Evolutionary conservation across 2,113 vertebrate genomes (phyloP).

Genomic region (Etheostoma spectabile): DNA sequence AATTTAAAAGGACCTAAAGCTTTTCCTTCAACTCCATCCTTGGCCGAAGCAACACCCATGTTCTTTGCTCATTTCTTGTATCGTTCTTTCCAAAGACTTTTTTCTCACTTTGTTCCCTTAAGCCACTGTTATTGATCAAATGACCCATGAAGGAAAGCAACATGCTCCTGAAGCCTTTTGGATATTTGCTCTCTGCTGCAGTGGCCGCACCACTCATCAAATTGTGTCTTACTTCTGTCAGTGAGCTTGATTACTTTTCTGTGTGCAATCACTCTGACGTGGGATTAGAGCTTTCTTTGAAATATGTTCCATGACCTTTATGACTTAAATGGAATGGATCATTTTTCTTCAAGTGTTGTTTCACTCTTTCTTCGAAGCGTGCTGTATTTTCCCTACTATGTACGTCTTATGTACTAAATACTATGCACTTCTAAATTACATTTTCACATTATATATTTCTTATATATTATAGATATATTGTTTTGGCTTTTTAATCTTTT

Average conservation of each 20-base stretch:
- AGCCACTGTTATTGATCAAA: conserved; percentile 48
- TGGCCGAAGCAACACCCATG: neutral
- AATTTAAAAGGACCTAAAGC: neutral
- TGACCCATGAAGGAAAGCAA: conserved; percentile 33
- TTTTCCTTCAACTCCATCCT: neutral
- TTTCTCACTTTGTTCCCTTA: neutral
- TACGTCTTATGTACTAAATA: too few species aligned
- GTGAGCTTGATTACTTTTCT: conserved; percentile 59
- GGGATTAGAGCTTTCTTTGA: conserved; percentile 35
- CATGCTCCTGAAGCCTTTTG: conserved; percentile 44
- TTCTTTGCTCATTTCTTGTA: conserved; percentile 7
- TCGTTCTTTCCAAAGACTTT: conserved; percentile 14
- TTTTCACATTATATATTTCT: neutral
- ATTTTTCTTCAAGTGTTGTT: conserved; percentile 15
- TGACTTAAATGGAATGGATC: conserved; percentile 39
- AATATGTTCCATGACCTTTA: conserved; percentile 58
- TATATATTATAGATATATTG: neutral
- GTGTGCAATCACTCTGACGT: conserved; percentile 18
- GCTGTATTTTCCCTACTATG: neutral
- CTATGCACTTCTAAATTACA: too few species aligned
- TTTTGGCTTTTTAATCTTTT: too few species aligned
- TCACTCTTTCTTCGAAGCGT: neutral
- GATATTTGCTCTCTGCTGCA: conserved; percentile 27
- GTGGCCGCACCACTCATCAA: conserved; percentile 31
- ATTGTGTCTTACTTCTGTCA: conserved; percentile 39